Conservation (phyloP, 1,140 invertebrate genomes). For the Pogonognathellus flavescens region DNA sequence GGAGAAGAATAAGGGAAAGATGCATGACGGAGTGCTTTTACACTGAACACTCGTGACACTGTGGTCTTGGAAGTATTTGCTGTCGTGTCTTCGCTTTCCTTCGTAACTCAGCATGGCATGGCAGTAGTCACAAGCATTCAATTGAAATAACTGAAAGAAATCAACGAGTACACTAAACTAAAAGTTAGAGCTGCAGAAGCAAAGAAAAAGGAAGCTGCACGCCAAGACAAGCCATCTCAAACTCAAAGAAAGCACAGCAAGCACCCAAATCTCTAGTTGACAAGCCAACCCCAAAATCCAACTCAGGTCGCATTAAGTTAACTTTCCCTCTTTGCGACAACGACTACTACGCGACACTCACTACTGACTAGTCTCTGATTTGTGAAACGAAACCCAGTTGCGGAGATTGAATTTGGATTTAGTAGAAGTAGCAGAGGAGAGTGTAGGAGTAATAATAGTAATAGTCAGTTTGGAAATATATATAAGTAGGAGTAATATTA, state of each 20-base stretch:
- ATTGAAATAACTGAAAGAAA: slow-evolving; percentile 28
- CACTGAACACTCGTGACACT: background rate
- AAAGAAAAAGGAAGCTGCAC: slow-evolving; percentile 2
- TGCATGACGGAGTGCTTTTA: background rate
- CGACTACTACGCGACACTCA: background rate
- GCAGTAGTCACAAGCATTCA: background rate
- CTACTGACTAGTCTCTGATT: slow-evolving; percentile 12
- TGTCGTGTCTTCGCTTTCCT: slow-evolving; percentile 6
- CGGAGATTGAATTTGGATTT: slow-evolving; percentile 47
- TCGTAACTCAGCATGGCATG: background rate
- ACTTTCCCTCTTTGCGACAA: background rate
- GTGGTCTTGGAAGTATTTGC: background rate
- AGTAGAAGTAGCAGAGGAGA: background rate
- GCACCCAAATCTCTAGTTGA: slow-evolving; percentile 24
- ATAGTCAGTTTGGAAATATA: background rate
- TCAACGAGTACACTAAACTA: slow-evolving; percentile 38
- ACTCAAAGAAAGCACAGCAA: background rate
- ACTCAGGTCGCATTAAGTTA: slow-evolving; percentile 44
- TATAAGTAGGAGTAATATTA: background rate
- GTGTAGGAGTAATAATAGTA: background rate
- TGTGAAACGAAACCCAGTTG: slow-evolving; percentile 45
- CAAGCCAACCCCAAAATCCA: slow-evolving; percentile 35
- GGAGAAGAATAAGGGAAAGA: background rate
- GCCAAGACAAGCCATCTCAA: background rate
- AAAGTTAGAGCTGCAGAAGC: slow-evolving; percentile 27